These are phyloP conservation scores for Geococcyx californianus DNA, from an alignment of 2,113 vertebrate species.

Conservation along the genomic window DNA sequence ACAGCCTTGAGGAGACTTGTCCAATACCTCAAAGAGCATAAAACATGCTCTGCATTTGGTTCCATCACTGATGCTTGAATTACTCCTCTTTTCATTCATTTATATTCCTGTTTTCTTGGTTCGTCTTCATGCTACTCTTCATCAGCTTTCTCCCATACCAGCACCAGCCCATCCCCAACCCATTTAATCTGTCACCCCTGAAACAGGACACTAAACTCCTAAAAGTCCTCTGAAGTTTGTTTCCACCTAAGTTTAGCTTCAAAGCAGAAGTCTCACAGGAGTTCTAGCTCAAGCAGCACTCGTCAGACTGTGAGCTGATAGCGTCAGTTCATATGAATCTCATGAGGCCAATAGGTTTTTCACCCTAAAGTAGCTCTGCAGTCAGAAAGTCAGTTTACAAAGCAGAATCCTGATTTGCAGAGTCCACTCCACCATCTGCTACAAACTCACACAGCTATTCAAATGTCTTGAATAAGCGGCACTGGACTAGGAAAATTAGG, in stretches of 20 bases:
- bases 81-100: not conserved
- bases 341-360: not conserved
- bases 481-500: not conserved
- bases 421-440: not conserved
- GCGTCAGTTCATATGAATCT: not conserved
- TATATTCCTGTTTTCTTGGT: not conserved
- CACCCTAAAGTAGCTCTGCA: not conserved
- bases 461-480: not conserved
- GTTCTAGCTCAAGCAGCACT: not conserved
- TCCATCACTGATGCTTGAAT: not conserved
- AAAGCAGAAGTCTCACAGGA: not conserved
- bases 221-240: not conserved
- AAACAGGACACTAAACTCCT: not conserved
- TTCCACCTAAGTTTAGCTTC: not conserved
- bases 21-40: not conserved
- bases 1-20: not conserved
- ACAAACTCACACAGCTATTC: not conserved
- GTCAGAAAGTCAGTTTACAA: not conserved
- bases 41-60: not conserved
- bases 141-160: not conserved
- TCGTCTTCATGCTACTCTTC: not conserved
- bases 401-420: not conserved
- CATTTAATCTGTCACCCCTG: not conserved
- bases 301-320: not conserved
- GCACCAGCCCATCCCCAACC: not conserved